Evolutionary conservation across 2,113 vertebrate species (phyloP).

Genomic region (Emydocephalus ijimae): DNA sequence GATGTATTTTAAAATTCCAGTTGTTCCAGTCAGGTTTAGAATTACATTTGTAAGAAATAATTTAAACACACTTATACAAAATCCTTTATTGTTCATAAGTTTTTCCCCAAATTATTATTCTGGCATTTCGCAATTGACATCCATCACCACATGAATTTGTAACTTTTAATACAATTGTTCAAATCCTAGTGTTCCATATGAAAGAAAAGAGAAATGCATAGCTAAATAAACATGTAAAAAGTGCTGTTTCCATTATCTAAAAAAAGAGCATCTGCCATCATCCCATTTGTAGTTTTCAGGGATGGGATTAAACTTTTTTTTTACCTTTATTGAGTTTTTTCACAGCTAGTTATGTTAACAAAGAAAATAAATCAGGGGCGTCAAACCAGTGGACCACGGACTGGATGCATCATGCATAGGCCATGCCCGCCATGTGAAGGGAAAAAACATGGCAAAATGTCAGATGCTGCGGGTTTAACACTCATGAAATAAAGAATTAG

Average conservation of each 20-base stretch:
- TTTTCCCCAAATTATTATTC: neutral
- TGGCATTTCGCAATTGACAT: neutral
- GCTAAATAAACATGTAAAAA: neutral
- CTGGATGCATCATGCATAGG: no score
- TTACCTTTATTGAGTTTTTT: neutral
- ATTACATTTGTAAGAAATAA: neutral
- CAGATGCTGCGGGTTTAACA: no score
- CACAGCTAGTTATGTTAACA: neutral
- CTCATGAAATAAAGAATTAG: neutral
- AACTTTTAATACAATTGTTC: neutral
- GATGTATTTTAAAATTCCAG: neutral
- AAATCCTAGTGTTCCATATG: neutral
- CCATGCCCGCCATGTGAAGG: no score
- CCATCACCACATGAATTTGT: neutral
- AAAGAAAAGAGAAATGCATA: neutral
- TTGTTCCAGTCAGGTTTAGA: neutral
- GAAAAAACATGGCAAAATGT: no score
- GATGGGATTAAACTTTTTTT: neutral
- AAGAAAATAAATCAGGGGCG: neutral
- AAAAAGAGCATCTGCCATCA: neutral
- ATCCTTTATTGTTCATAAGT: neutral
- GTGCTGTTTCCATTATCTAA: neutral
- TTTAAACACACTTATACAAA: neutral
- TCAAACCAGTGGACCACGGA: no score
- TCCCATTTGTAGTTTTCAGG: neutral